A percentile compares a stretch with the other conserved stretches of the same genome.
These are phyloP conservation scores for Piscicola geometra DNA, from an alignment of 2,888 invertebrate genomes.

Conservation along the genomic window DNA sequence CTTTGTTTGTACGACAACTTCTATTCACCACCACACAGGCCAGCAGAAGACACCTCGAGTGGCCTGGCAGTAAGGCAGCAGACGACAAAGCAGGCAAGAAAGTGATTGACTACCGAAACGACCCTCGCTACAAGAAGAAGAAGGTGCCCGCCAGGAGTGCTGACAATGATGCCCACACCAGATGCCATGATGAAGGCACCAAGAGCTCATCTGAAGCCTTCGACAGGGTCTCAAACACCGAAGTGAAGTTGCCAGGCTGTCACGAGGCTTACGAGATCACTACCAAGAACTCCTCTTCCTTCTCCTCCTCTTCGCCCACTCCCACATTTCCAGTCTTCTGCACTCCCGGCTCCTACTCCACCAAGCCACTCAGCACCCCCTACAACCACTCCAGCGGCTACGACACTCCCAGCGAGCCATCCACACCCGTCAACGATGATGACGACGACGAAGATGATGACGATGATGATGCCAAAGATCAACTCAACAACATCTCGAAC, in stretches of 20 bases:
- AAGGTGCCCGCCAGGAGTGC: slow-evolving; percentile 19
- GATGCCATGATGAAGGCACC: too few species aligned
- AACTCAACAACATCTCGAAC: neutral
- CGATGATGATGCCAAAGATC: neutral
- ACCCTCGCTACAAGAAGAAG: slow-evolving; percentile 40
- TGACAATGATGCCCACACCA: neutral
- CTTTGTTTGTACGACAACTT: too few species aligned
- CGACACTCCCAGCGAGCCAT: slow-evolving; percentile 8
- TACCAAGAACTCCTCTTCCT: neutral
- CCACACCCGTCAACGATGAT: neutral
- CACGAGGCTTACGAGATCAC: neutral
- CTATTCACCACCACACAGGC: too few species aligned
- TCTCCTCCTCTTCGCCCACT: neutral
- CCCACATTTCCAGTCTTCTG: neutral
- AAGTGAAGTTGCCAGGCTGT: slow-evolving; percentile 7
- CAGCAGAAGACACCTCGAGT: too few species aligned
- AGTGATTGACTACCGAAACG: slow-evolving; percentile 39
- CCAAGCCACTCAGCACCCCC: neutral
- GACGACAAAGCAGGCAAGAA: slow-evolving; percentile 21
- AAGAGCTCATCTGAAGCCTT: too few species aligned
- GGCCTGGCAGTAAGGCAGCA: too few species aligned
- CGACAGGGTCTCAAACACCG: neutral
- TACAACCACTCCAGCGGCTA: neutral
- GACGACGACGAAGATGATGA: slow-evolving; percentile 26
- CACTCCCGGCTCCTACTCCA: neutral